Evolutionary conservation across 2,888 invertebrate genomes (phyloP), one percentile per base, ranked within the genome.

Genomic region (Brenthis daphne): DNA sequence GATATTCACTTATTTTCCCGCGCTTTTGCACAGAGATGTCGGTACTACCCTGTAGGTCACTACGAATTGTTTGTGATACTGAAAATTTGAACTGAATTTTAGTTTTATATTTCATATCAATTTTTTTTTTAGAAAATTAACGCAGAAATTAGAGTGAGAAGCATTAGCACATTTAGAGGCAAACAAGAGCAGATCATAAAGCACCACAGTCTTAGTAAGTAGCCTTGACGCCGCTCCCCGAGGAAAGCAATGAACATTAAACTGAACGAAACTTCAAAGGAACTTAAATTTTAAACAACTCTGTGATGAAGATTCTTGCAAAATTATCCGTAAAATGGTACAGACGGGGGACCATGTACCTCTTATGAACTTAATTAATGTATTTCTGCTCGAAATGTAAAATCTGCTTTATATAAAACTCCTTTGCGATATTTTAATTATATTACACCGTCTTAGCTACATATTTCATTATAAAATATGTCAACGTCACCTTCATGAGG

Each of bases 291-390:
- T 77, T 75, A 75, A 77, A 74, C 76, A 74, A 75, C 75, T 76
- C 65, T 16, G 66, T 74, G 63, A 82, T 79, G 75, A 73, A 73
- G 78, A 78, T 75, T 77, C 76, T 78, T 80, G 74, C 75, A 75
- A 79, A 81, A 82, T 80, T 75, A 79, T 80, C 74, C 79, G 76
- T 77, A 80, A 80, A 78, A 77, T 78, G 77, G 77, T 82, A 82
- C 66, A 69, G 70, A 63, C 69, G 29, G 57, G 53, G 64, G 54
- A 67, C 64, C 71, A 65, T 69, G 69, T 70, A 68, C 67, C 65
- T 69, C 58, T 70, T 68, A 72, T 64, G 65, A 68, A 70, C 70
- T 54, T 65, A 72, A 68, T 70, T 72, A 68, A 68, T 70, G 69
- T 70, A 61, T 65, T 64, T 66, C 64, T 51, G 37, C 56, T 65